phyloP scores from a whole-genome alignment of 2,797 vertebrate genomes.

The Falco columbarius region DNA sequence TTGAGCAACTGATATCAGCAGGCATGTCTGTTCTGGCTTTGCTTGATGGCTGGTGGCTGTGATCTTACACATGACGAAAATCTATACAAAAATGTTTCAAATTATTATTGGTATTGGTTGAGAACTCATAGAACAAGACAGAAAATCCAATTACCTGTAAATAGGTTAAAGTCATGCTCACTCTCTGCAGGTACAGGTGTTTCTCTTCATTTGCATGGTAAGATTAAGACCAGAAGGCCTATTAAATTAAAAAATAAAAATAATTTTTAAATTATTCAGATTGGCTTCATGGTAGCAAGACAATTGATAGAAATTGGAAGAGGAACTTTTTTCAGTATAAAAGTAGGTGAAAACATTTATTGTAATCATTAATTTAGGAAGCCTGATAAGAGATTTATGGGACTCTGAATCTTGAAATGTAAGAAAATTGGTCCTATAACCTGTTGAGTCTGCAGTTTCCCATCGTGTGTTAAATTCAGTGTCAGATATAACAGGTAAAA shows the following conservation, averaged over 20 bases:
- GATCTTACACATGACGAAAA: neutral
- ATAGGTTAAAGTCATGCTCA: neutral
- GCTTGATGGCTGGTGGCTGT: neutral
- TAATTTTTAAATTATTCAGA: neutral
- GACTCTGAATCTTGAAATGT: constrained; percentile 27
- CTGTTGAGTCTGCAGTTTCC: neutral
- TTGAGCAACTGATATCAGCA: neutral
- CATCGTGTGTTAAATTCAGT: neutral
- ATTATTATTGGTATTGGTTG: neutral
- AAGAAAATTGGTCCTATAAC: constrained; percentile 9
- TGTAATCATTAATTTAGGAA: constrained; percentile 22
- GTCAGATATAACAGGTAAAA: neutral
- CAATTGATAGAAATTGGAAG: neutral
- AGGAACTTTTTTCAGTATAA: neutral
- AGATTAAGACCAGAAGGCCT: neutral
- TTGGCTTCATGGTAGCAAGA: neutral
- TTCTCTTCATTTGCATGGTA: neutral
- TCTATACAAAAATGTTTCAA: neutral
- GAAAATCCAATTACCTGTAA: neutral
- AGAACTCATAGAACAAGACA: neutral
- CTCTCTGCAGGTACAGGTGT: neutral
- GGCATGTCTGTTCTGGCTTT: neutral
- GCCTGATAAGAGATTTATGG: neutral
- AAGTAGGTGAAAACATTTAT: neutral
- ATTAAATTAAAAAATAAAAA: neutral